A percentile compares a stretch with the other conserved stretches of the same genome.
These are phyloP conservation scores for Aphelinus certus DNA, from an alignment of 1,140 invertebrate species.

Conservation along the genomic window DNA sequence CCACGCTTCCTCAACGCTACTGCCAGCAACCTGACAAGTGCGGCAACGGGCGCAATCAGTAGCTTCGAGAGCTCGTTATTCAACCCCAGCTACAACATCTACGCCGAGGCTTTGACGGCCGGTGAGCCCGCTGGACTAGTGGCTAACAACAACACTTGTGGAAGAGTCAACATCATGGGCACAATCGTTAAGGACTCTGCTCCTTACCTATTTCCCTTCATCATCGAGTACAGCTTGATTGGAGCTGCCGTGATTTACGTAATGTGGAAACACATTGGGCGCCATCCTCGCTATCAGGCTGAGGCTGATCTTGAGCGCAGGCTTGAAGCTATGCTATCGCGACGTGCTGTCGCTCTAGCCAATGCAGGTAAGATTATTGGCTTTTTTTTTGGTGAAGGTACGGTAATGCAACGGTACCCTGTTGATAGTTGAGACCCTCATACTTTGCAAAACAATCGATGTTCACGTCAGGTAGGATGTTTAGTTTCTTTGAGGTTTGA, in stretches of 20 bases:
- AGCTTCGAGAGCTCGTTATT: constrained; percentile 41
- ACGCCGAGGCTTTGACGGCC: constrained; percentile 69
- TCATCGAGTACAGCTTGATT: constrained; percentile 96
- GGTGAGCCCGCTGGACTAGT: constrained; percentile 47
- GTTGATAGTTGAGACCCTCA: no score
- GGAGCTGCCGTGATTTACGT: constrained; percentile 97
- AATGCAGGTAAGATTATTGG: constrained; percentile 67
- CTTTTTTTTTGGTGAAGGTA: no score
- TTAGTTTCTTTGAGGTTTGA: no score
- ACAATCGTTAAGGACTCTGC: constrained; percentile 90
- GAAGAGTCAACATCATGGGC: constrained; percentile 90
- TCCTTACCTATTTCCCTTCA: constrained; percentile 94
- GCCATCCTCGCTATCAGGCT: constrained; percentile 78
- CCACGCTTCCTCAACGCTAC: constrained; percentile 23
- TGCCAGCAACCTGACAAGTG: not conserved
- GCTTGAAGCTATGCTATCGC: constrained; percentile 83
- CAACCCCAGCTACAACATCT: constrained; percentile 67
- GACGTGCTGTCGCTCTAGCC: constrained; percentile 82
- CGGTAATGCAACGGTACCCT: no score
- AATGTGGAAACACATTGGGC: constrained; percentile 96
- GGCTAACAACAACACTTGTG: constrained; percentile 72
- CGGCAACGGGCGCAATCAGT: not conserved
- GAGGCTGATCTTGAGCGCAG: constrained; percentile 87
- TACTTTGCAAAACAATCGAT: no score
- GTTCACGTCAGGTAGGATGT: no score